Evolutionary conservation across 2,113 vertebrate species (phyloP), one percentile per base, ranked within the genome.

Genomic region (Stegostoma tigrinum): DNA sequence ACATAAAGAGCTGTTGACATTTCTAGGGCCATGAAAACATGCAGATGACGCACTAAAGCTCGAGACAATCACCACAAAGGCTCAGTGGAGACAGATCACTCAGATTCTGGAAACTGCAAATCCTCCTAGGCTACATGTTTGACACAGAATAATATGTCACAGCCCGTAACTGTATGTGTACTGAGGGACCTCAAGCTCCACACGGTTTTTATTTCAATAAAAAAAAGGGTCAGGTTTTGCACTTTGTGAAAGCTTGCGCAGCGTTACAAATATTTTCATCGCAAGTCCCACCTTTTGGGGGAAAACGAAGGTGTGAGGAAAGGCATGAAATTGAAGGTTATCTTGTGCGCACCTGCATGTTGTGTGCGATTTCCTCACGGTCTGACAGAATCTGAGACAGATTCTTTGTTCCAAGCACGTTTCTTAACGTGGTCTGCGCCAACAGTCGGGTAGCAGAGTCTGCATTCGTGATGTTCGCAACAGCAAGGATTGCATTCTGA

Each of bases 341-440:
- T 3, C 48, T 17, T 17, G 24, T 85, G 24, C 52, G 97, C 67
- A 99, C 99, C 98, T 99, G 99, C 99, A 99, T 99, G 96, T 97
- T 98, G 97, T 98, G 98, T 0, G 99, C 98, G 0, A 99, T 99
- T 75, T 99, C 98, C 95, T 99, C 98, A 0, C 98, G 98, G 96
- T 99, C 99, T 0, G 99, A 99, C 96, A 99, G 98, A 96, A 99
- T 99, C 98, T 99, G 97, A 0, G 99, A 97, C 96, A 99, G 98
- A 97, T 98, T 99, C 97, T 99, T 99, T 96, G 99, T 99, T 14
- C 99, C 99, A 97, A 99, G 97, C 0, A 99, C 98, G 0, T 99
- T 99, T 97, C 99, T 98, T 96, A 99, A 96, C 1, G 99, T 99
- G 23, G 99, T 99, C 96, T 99, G 98, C 15, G 99, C 99, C 97